Evolutionary conservation across 2,888 invertebrate genomes (phyloP), one percentile per base, ranked within the genome.

Genomic region (Xestoiulus laeticollis): DNA sequence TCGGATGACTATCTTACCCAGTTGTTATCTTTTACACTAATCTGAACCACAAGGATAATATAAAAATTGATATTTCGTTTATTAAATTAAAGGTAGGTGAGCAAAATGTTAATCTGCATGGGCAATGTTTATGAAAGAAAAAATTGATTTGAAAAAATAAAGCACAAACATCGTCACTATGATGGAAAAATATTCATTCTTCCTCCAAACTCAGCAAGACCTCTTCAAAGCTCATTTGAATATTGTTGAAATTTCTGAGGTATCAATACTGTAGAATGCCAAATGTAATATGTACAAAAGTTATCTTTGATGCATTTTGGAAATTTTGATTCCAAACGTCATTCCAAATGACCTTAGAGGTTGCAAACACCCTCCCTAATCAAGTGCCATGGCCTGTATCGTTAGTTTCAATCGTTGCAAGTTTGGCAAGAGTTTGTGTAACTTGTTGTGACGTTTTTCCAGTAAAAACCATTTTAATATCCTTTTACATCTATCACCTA

Each of bases 371-470:
- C 78, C 78, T 78, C 30, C n/a, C n/a, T n/a, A n/a, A 8, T 78
- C 22, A 26, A n/a, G 78, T 78, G 78, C 30, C 78, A 78, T 30
- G 4, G 6, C 78, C 78, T 12, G 78, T 30, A 78, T 78, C 78
- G 30, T 78, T 78, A 78, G 78, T 30, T 78, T 78, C 14, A 78
- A 26, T 30, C 78, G 2, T 78, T 78, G 14, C 78, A 78, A 78
- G 78, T 78, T 78, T 78, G 14, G 26, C 30, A 30, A 30, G 78
- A 30, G 10, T 78, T 78, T 30, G 78, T 30, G 78, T 78, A 78
- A 78, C 78, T 26, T 78, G 78, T 78, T 78, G 78, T 78, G 78
- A 78, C 78, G 78, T 22, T 78, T 78, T 78, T 78, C 68, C 78
- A 78, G 78, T 30, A 30, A 78, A n/a, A 78, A 78, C 14, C 78